Evolutionary conservation across 2,797 vertebrate species (phyloP), one percentile per base, ranked within the genome.

Genomic region (Poeciliopsis paucimaculata): DNA sequence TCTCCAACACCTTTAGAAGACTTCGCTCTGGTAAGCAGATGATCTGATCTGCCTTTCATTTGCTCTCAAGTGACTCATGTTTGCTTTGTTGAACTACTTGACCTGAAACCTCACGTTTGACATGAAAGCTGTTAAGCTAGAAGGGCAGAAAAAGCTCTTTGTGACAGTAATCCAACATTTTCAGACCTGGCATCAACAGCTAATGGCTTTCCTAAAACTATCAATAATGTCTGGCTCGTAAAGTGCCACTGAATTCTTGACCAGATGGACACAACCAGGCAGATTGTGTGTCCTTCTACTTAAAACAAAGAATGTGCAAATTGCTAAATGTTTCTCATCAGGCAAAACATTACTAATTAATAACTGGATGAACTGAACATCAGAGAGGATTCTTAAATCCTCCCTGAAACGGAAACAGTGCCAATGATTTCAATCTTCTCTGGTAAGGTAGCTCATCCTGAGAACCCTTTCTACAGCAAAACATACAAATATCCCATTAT

Each of bases 161-260:
- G 57, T 80, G 55, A 68, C 78, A 78, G 36, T 68, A 41, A 68
- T 68, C 64, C 36, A 83, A 76, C 78, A 76, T 28, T 78, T 77
- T 86, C 68, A 78, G 64, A 3, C 34, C 36, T 68, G 36, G 74
- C 78, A 83, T 79, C 73, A 84, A 76, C 55, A 68, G 81, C n/a
- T 80, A 80, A 85, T 77, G 68, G 76, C 57, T 83, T 83, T 83
- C 34, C 43, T 64, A 41, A 39, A 76, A 45, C 78, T 73, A 86
- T 88, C 73, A 79, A 79, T 75, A 72, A 68, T 13, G 3, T 77
- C 77, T 66, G 46, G 82, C 64, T 82, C 82, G 87, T 87, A 79
- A 82, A 80, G 68, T 76, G 41, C 47, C 78, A 84, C 77, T 76
- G 53, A 79, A 46, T 46, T 72, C 72, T 49, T 77, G 47, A 43